Conservation (phyloP, 1,140 invertebrate genomes). For the Bombyx mandarina region DNA sequence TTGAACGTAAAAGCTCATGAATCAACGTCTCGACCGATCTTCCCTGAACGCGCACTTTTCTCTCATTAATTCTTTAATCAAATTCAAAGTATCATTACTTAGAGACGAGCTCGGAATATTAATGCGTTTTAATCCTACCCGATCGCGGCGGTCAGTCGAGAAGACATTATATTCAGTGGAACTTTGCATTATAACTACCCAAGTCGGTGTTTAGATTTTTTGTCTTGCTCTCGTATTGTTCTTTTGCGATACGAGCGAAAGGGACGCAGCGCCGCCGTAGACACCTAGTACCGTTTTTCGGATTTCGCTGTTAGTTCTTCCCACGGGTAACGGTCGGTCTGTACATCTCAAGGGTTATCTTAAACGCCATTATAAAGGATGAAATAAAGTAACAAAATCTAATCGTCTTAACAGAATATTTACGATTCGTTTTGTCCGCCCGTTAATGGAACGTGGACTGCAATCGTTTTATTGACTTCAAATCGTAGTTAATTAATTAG, state of each 20-base stretch:
- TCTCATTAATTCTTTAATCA: too few species aligned
- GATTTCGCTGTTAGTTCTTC: conserved; percentile 5
- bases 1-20: too few species aligned
- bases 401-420: conserved; percentile 8
- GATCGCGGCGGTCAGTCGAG: conserved; percentile 9
- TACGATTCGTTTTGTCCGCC: background rate
- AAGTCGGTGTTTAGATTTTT: too few species aligned
- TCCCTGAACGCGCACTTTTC: too few species aligned
- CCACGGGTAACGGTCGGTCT: conserved; percentile 13
- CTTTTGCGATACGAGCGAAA: too few species aligned
- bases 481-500: too few species aligned
- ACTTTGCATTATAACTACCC: background rate
- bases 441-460: too few species aligned
- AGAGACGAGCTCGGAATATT: conserved; percentile 7
- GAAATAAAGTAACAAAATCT: background rate
- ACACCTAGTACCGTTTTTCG: too few species aligned
- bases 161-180: conserved; percentile 10
- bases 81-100: conserved; percentile 2
- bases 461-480: too few species aligned
- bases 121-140: conserved; percentile 10
- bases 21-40: too few species aligned
- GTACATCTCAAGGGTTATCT: conserved; percentile 24
- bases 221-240: too few species aligned
- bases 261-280: too few species aligned
- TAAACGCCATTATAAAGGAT: conserved; percentile 21